Base-by-base conservation (phyloP, 2,888 invertebrate genomes). In the Drosophila nigritarsus region DNA sequence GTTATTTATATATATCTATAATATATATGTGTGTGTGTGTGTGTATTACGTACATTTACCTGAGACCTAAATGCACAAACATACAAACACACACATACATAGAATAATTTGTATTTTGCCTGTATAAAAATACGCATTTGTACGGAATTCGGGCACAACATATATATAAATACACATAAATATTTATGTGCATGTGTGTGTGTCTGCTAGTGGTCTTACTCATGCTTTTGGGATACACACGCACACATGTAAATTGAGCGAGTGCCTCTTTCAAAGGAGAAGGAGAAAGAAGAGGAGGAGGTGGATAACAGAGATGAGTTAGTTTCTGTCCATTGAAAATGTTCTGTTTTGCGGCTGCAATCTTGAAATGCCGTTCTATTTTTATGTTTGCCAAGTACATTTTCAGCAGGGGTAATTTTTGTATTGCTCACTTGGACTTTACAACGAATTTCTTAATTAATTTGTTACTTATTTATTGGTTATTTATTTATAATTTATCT, bases 301-400 rank as follows among this genome's bases (percentile, higher is more conserved):
- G 50, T 20, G 24, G 24, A 45, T 24, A 24, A 24, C 24, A 54
- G 15, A 50, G 29, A 63, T 75, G 55, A 38, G 59, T 62, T 38
- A 64, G 65, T 45, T 49, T 60, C 53, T 58, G 40, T 38, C 45
- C 30, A 56, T 58, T 30, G 36, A 56, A 74, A 69, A 45, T 24
- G 15, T 45, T 15, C 45, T 45, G 15, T 45, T 51, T 30, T 56
- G 20, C 49, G 27, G 40, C 51, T 69, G 60, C 66, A 80, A 56
- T 69, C 45, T 63, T 56, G 42, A 70, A 55, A 70, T 64, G 45
- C 36, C 56, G n/a, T 65, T 71, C 60, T 77, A 80, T 79, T 79
- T 79, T 63, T 38, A 54, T 79, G 61, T 38, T 54, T 45, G 51
- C 30, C 32, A 45, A 54, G 36, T 59, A 56, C 53, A 65, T 65